These are phyloP conservation scores for Onthophagus sagittarius DNA, from an alignment of 2,888 invertebrate genomes.

Conservation along the genomic window DNA sequence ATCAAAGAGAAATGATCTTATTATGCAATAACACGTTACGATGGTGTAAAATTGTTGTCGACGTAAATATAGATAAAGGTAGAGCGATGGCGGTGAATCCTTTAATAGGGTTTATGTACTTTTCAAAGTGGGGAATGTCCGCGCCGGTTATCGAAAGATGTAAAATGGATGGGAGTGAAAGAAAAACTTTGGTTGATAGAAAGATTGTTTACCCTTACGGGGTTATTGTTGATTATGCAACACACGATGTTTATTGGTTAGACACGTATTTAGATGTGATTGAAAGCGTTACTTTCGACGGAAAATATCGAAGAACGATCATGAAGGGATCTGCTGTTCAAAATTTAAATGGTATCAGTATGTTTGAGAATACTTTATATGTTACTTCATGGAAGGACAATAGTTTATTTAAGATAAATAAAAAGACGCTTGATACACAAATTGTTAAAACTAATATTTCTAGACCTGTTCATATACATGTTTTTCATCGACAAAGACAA, in stretches of 20 bases:
- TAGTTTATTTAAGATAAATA: conserved; percentile 60
- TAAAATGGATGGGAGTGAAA: conserved; percentile 60
- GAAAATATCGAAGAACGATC: conserved; percentile 60
- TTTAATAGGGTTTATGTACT: conserved; percentile 69
- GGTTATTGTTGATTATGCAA: conserved; percentile 68
- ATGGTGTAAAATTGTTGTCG: conserved; percentile 67
- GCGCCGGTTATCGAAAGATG: conserved; percentile 63
- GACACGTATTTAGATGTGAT: conserved; percentile 77
- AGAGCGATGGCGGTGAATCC: conserved; percentile 78
- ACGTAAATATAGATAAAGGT: conserved; percentile 64
- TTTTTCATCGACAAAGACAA: conserved; percentile 75
- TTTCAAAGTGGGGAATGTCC: conserved; percentile 69
- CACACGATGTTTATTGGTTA: conserved; percentile 72
- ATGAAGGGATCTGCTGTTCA: conserved; percentile 55
- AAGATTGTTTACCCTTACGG: conserved; percentile 77
- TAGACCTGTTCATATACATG: conserved; percentile 62
- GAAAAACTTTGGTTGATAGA: conserved; percentile 57
- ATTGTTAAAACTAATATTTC: conserved; percentile 48
- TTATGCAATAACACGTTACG: conserved; percentile 61
- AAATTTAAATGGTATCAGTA: conserved; percentile 65
- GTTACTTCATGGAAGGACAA: conserved; percentile 69
- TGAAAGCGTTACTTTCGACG: conserved; percentile 75
- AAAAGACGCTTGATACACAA: conserved; percentile 47
- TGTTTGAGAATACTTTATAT: conserved; percentile 71
- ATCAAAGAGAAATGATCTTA: conserved; percentile 55